Percentiles rank a stretch among this genome's conserved stretches.
phyloP scores from a whole-genome alignment of 2,113 vertebrate genomes.

The Ahaetulla prasina region DNA sequence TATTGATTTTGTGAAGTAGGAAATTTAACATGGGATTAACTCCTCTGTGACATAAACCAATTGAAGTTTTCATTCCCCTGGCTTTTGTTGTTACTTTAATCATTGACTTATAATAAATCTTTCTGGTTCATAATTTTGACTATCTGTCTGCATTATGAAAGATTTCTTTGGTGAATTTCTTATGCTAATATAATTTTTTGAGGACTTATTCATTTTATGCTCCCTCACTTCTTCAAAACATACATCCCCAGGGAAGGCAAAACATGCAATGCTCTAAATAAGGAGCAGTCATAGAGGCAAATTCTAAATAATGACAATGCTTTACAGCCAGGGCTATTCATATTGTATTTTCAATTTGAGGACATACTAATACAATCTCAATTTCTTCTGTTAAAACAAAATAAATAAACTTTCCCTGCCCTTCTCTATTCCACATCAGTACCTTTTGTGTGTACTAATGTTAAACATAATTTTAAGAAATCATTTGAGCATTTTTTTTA shows the following conservation, averaged over 20 bases:
- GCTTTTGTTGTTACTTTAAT: background rate
- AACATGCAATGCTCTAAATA: background rate
- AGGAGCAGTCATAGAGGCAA: background rate
- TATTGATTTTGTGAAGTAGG: conserved; percentile 43
- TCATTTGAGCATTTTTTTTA: background rate
- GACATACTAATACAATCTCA: background rate
- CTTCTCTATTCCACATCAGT: background rate
- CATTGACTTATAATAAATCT: too few relatives aligned
- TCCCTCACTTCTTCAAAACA: background rate
- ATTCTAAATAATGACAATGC: background rate
- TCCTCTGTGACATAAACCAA: background rate
- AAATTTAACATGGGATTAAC: conserved; percentile 16
- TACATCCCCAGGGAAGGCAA: background rate
- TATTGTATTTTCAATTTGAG: background rate
- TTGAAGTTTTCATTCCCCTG: conserved; percentile 12
- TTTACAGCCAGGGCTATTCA: background rate
- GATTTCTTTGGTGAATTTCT: conserved; percentile 7
- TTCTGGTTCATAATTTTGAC: accelerated
- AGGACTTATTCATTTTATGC: background rate
- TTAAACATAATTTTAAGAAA: background rate
- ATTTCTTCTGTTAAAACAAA: background rate
- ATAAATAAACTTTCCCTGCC: background rate
- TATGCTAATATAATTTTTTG: conserved; percentile 9
- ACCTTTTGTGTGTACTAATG: background rate
- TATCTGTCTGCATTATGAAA: accelerated